Conservation (phyloP, 92 coral and sea anemone genomes). For the Meandrina meandrites region DNA sequence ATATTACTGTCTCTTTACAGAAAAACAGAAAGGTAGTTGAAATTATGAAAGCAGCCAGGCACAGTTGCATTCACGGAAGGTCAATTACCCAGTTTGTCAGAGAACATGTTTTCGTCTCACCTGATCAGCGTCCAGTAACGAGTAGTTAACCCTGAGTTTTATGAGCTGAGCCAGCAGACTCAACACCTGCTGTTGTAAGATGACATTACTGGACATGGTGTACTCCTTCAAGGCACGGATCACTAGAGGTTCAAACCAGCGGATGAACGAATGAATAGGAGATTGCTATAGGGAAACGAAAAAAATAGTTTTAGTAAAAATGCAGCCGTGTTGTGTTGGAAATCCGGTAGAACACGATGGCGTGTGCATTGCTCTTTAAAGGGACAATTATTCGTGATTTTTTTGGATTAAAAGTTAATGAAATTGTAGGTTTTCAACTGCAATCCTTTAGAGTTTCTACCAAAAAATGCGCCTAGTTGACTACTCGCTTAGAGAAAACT, state of each 20-base stretch:
- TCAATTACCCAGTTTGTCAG: too few species aligned
- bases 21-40: not conserved
- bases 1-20: not conserved
- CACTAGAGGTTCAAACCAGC: constrained; percentile 96
- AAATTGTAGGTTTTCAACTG: too few species aligned
- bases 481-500: too few species aligned
- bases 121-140: constrained; percentile 96
- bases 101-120: constrained; percentile 33
- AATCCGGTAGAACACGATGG: too few species aligned
- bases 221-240: constrained; percentile 95
- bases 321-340: too few species aligned
- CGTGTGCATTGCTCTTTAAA: too few species aligned
- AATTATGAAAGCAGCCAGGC: not conserved
- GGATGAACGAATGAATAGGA: constrained; percentile 94
- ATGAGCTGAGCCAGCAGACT: constrained; percentile 93
- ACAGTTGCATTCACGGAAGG: not conserved
- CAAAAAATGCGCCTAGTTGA: too few species aligned
- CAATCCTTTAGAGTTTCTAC: too few species aligned
- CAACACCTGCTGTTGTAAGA: constrained; percentile 89
- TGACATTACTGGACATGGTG: constrained; percentile 78
- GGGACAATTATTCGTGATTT: too few species aligned
- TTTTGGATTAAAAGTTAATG: too few species aligned
- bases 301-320: too few species aligned
- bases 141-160: constrained; percentile 90
- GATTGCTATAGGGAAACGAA: constrained; percentile 65